These are phyloP conservation scores for Eurosta solidaginis DNA, from an alignment of 1,140 invertebrate species.

Conservation along the genomic window DNA sequence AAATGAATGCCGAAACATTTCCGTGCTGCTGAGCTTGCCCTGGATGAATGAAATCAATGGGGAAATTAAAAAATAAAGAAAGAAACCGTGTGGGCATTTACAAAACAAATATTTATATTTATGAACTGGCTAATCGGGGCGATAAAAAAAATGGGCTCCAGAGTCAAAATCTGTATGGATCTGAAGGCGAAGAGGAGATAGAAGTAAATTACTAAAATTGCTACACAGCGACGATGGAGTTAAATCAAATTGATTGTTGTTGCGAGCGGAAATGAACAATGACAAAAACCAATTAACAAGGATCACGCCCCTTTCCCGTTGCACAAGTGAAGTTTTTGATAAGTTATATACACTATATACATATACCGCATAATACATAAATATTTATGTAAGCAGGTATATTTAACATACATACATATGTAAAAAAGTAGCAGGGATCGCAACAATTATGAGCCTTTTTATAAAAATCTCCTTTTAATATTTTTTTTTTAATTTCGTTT, in stretches of 20 bases:
- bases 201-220: not conserved
- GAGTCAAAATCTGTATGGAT: not conserved
- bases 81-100: not conserved
- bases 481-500: no score
- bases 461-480: no score
- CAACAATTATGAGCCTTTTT: no score
- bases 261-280: slow-evolving; percentile 18
- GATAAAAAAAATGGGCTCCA: not conserved
- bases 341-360: not conserved
- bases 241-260: slow-evolving; percentile 17
- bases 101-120: slow-evolving; percentile 10
- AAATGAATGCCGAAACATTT: slow-evolving; percentile 9
- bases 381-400: no score
- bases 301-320: slow-evolving; percentile 11
- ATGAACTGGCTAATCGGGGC: not conserved
- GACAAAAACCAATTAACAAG: slow-evolving; percentile 22
- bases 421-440: not conserved
- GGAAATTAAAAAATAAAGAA: slow-evolving; percentile 11
- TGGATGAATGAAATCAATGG: not conserved
- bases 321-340: not conserved
- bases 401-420: not conserved
- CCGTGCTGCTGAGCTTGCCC: not conserved
- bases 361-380: no score
- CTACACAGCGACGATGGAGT: not conserved
- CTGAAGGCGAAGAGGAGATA: not conserved